phyloP scores from a whole-genome alignment of 2,113 vertebrate species.

The Speoplatyrhinus poulsoni region DNA sequence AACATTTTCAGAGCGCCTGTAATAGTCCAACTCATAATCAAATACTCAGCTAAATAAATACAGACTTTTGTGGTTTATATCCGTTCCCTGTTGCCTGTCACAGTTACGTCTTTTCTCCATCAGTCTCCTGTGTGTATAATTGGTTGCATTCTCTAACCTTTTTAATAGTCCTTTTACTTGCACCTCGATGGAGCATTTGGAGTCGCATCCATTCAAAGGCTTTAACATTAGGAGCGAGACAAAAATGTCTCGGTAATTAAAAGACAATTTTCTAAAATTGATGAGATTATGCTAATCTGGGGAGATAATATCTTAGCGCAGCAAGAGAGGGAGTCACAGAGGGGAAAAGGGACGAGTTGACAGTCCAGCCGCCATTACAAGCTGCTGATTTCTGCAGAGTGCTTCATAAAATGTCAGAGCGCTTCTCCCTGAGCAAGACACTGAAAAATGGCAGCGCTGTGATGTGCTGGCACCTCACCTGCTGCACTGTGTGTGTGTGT shows the following conservation, averaged over 20 bases:
- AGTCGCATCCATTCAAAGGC: constrained; percentile 40
- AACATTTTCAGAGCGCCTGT: background rate
- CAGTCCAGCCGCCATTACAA: constrained; percentile 81
- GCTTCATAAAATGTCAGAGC: constrained; percentile 83
- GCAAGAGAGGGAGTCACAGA: constrained; percentile 55
- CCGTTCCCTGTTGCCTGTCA: background rate
- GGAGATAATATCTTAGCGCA: constrained; percentile 70
- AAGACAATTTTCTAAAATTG: constrained; percentile 76
- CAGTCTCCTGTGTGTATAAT: constrained; percentile 10
- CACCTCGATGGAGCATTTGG: constrained; percentile 29
- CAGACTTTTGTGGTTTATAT: background rate
- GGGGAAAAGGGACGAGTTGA: constrained; percentile 58
- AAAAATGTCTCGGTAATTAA: constrained; percentile 74
- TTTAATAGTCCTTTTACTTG: constrained; percentile 30
- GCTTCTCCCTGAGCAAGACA: constrained; percentile 80
- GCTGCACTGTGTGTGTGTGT: constrained; percentile 56
- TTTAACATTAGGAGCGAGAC: constrained; percentile 41
- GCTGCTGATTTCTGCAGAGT: constrained; percentile 76
- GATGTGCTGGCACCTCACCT: constrained; percentile 81
- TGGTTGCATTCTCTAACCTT: constrained; percentile 23
- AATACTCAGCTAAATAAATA: background rate
- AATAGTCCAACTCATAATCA: no score
- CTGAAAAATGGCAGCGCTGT: constrained; percentile 79
- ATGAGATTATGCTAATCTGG: constrained; percentile 79
- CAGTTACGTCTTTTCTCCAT: constrained; percentile 7